phyloP scores from a whole-genome alignment of 2,797 vertebrate genomes.

The Dendrocincla tyrannina region DNA sequence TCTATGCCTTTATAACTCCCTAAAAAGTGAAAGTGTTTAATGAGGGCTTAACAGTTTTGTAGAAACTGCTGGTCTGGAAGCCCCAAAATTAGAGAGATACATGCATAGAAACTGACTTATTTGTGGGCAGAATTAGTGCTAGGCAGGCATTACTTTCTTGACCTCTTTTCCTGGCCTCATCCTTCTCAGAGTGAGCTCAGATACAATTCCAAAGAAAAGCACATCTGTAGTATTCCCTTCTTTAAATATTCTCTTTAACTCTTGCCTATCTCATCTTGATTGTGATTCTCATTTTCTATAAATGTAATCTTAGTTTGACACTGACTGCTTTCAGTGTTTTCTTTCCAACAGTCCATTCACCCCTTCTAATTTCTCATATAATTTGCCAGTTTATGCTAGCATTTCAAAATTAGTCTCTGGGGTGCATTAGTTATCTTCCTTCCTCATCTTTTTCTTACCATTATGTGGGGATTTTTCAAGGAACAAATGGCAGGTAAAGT shows the following conservation, averaged over 20 bases:
- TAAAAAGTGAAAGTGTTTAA: not conserved
- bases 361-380: not conserved
- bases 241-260: not conserved
- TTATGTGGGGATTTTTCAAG: not conserved
- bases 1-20: not conserved
- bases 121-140: not conserved
- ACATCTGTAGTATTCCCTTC: not conserved
- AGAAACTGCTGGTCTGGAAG: not conserved
- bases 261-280: not conserved
- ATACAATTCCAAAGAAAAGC: not conserved
- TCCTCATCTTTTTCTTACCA: not conserved
- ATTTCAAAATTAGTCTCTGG: not conserved
- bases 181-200: not conserved
- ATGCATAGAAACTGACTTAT: not conserved
- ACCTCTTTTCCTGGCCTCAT: not conserved
- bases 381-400: slow-evolving; percentile 6
- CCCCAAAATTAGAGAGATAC: not conserved
- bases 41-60: not conserved
- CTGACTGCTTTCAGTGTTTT: not conserved
- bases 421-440: not conserved
- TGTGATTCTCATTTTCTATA: not conserved
- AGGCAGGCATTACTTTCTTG: not conserved
- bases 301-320: not conserved
- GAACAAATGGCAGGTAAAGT: not conserved
- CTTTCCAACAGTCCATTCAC: not conserved